Evolutionary conservation across 2,797 vertebrate genomes (phyloP).

Genomic region (Etheostoma nigrum): DNA sequence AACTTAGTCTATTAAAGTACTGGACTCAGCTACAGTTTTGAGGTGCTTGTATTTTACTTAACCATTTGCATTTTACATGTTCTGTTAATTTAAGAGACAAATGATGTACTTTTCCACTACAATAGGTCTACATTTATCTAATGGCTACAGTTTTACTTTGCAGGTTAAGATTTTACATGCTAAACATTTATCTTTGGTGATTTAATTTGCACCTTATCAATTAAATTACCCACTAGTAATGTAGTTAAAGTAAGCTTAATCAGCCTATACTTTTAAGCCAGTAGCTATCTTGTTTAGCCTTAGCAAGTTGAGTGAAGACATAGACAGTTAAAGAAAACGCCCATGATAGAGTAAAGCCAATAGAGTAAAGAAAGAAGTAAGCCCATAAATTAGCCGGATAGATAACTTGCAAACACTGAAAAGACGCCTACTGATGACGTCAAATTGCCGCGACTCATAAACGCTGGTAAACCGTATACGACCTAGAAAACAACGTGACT

Average conservation of each 20-base stretch:
- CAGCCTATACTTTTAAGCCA: not conserved
- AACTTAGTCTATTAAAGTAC: not conserved
- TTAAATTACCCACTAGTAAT: too few species aligned
- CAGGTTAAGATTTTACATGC: not conserved
- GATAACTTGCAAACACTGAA: slow-evolving; percentile 61
- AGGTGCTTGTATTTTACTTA: not conserved
- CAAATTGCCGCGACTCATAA: slow-evolving; percentile 33
- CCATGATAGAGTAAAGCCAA: too few species aligned
- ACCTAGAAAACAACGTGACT: slow-evolving; percentile 33
- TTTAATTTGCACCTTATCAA: too few species aligned
- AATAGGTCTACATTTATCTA: not conserved
- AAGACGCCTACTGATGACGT: slow-evolving; percentile 56
- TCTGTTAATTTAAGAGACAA: not conserved
- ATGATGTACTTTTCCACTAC: not conserved
- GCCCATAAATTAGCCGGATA: not conserved
- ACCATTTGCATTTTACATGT: not conserved
- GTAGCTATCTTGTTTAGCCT: too few species aligned
- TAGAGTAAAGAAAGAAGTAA: too few species aligned
- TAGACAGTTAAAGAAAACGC: too few species aligned
- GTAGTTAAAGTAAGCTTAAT: not conserved
- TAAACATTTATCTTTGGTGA: not conserved
- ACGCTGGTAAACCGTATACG: slow-evolving; percentile 5
- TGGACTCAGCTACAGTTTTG: not conserved
- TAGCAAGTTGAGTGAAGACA: too few species aligned
- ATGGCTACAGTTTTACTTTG: not conserved